These are phyloP conservation scores for Cybosia mesomella DNA, from an alignment of 2,888 invertebrate species.

Conservation along the genomic window DNA sequence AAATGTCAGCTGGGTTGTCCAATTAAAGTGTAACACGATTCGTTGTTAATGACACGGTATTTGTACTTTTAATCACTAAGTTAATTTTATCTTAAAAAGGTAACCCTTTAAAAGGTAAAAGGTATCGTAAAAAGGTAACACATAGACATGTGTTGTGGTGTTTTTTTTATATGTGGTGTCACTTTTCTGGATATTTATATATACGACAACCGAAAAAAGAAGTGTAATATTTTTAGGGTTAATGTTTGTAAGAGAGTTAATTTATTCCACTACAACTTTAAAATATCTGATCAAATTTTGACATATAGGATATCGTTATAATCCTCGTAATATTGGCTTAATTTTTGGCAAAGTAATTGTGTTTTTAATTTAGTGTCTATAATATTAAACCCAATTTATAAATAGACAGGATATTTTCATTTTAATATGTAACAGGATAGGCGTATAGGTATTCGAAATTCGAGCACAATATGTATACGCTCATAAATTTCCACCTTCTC, in stretches of 20 bases:
- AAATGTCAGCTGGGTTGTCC: conserved; percentile 70
- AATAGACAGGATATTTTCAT: too few species aligned
- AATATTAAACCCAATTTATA: too few species aligned
- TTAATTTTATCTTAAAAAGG: conserved; percentile 36
- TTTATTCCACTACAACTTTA: too few species aligned
- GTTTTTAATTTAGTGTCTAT: neutral
- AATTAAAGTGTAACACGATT: conserved; percentile 80
- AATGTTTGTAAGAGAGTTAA: neutral
- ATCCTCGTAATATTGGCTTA: neutral
- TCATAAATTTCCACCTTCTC: too few species aligned
- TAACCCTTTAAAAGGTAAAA: too few species aligned
- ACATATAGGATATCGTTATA: neutral
- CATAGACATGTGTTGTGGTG: conserved; percentile 22
- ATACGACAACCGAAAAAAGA: conserved; percentile 5
- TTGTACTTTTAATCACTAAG: conserved; percentile 48
- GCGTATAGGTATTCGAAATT: too few species aligned
- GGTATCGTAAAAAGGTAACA: too few species aligned
- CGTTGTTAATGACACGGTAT: conserved; percentile 59
- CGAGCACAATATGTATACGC: too few species aligned
- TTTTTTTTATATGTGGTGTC: conserved; percentile 12
- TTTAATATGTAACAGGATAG: too few species aligned
- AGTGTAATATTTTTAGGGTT: neutral
- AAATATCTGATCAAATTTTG: too few species aligned
- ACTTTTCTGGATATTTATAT: conserved; percentile 15
- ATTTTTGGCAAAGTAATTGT: neutral